These are phyloP conservation scores for Andrena praecox DNA, from an alignment of 2,888 invertebrate species.

Conservation along the genomic window DNA sequence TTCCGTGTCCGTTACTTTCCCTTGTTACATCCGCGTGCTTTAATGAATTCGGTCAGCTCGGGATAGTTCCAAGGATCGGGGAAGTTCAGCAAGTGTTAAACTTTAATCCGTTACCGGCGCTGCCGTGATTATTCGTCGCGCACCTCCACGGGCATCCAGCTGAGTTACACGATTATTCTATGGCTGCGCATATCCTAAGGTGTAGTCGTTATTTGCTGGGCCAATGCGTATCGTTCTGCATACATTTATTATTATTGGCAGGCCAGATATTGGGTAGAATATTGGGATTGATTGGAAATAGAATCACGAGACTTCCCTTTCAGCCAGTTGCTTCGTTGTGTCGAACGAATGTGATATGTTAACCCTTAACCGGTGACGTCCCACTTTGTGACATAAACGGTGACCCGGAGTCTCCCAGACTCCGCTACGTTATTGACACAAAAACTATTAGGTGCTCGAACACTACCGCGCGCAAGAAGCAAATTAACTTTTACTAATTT, in stretches of 20 bases:
- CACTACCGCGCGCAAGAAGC: no score
- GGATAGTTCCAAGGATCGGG: conserved; percentile 5
- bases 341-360: no score
- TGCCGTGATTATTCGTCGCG: conserved; percentile 10
- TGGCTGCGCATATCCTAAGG: background rate
- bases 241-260: background rate
- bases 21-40: conserved; percentile 34
- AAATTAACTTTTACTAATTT: no score
- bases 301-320: no score
- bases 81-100: conserved; percentile 35
- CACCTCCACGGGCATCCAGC: background rate
- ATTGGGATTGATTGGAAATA: no score
- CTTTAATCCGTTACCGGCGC: conserved; percentile 13
- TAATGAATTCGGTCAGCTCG: conserved; percentile 41
- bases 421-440: no score
- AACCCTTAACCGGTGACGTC: no score
- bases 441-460: no score
- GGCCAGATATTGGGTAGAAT: no score
- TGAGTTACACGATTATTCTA: conserved; percentile 12
- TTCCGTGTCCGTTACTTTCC: conserved; percentile 12
- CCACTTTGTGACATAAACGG: no score
- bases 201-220: background rate
- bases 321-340: no score
- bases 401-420: no score
- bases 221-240: background rate